Evolutionary conservation across 2,888 invertebrate species (phyloP).

Genomic region (Caenorhabditis panamensis): DNA sequence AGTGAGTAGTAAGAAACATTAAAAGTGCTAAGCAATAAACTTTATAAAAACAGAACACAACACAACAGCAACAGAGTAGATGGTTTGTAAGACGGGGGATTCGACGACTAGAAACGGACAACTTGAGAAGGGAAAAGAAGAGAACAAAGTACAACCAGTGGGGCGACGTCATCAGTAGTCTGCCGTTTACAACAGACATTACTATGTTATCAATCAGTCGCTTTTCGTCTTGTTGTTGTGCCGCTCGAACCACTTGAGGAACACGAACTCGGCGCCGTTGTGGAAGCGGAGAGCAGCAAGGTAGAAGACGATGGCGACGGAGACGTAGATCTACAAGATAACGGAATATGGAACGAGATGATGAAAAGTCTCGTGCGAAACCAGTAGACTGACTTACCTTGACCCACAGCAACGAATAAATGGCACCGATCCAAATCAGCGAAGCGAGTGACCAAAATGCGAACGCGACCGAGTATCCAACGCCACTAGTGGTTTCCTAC

Average conservation of each 20-base stretch:
- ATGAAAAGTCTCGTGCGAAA: not conserved
- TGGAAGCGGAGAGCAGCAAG: constrained; percentile 58
- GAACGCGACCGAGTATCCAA: constrained; percentile 71
- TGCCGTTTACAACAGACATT: constrained; percentile 15
- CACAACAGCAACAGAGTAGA: constrained; percentile 7
- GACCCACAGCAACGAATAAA: constrained; percentile 53
- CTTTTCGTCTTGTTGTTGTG: constrained; percentile 21
- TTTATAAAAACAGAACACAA: constrained; percentile 15
- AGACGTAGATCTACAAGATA: constrained; percentile 64
- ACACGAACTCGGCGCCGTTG: constrained; percentile 74
- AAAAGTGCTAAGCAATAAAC: constrained; percentile 6
- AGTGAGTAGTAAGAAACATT: not conserved
- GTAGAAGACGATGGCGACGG: constrained; percentile 70
- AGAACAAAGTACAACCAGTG: constrained; percentile 9
- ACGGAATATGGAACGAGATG: not conserved
- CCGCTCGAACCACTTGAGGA: constrained; percentile 74
- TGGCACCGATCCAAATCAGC: constrained; percentile 69
- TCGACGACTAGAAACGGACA: constrained; percentile 14
- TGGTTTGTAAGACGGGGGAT: constrained; percentile 16
- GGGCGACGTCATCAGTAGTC: constrained; percentile 28
- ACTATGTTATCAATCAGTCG: constrained; percentile 7
- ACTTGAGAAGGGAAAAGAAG: constrained; percentile 12
- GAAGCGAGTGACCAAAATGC: constrained; percentile 72
- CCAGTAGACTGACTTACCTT: constrained; percentile 40
- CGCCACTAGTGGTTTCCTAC: constrained; percentile 62